Base-by-base conservation (phyloP, 1,140 invertebrate species). In the Drosophila ambigua region DNA sequence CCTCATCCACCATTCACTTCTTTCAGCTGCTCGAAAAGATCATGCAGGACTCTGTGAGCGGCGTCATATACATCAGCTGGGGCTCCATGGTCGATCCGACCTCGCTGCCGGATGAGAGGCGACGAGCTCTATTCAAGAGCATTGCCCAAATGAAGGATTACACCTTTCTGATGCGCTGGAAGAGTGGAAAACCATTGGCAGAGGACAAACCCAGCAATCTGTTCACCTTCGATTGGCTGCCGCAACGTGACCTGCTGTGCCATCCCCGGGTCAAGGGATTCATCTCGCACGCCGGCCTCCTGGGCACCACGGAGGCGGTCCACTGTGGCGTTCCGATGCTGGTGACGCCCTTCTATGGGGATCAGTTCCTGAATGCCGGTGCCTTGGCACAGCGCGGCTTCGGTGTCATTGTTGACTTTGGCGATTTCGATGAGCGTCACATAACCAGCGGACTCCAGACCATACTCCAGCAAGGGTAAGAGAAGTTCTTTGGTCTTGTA, bases 251-350 rank as follows among this genome's bases (percentile, higher is more conserved):
- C 80, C 93, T 96, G 79, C 90, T 96, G 69, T 94, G 95, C 94
- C 95, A 97, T 91, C 93, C 94, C 5, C 94, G 95, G 76, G 93
- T 94, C 0, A 92, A 93, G 58, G 94, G 93, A 1, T 96, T 96
- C 72, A 92, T 96, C 20, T 94, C 95, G 1, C 96, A 97, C 74
- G 95, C 95, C 16, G 96, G 96, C 2, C 93, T 96, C 45, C 92
- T 96, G 71, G 94, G 96, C 7, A 95, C 94, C 1, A 95, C 94
- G n/a, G 96, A 97, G 90, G 94, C 95, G 1, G 93, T 96, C 46
- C 93, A 95, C 73, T 95, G 93, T 78, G 95, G 94, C 0, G 94
- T 96, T 1, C 96, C 96, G 0, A 93, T 96, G 71, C 88, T 97
- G 20, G 93, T 94, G n/a, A 94, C 96, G 66, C 96, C 96, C 4